Evolutionary conservation across 2,113 vertebrate genomes (phyloP).

Genomic region (Gallinago jamesoni): DNA sequence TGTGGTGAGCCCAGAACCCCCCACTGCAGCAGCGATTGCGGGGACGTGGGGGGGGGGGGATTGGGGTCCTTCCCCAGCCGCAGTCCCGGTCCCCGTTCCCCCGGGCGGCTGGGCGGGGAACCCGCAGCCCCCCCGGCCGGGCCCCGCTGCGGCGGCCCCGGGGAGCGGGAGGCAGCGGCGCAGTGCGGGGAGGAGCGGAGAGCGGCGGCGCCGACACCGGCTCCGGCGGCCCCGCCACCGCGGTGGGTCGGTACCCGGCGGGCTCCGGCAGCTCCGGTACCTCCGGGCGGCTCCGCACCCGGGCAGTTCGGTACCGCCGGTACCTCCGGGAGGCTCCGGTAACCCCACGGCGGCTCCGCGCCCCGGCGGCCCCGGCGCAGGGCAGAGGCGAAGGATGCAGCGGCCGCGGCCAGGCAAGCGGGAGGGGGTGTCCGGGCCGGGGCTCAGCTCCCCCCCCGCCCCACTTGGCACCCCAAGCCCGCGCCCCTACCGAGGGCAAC

Average conservation of each 20-base stretch:
- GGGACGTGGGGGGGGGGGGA: background rate
- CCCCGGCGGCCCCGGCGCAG: background rate
- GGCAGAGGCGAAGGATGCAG: background rate
- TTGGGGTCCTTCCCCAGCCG: background rate
- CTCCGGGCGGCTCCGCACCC: background rate
- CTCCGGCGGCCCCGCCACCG: background rate
- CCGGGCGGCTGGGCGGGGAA: background rate
- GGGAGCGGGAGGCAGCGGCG: background rate
- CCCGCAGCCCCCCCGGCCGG: background rate
- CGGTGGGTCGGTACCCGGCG: background rate
- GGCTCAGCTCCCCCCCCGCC: background rate
- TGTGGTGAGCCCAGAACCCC: background rate
- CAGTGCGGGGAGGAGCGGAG: background rate
- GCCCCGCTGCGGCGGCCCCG: background rate
- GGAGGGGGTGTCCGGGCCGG: background rate
- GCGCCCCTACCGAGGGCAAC: background rate
- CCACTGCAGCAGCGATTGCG: background rate
- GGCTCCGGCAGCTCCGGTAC: background rate
- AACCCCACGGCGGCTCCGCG: background rate
- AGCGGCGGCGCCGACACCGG: background rate
- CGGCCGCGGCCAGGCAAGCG: conserved; percentile 17
- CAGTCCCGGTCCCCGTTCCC: background rate
- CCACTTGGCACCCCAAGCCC: background rate
- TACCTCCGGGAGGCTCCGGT: background rate
- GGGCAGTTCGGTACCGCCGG: no score